phyloP scores from a whole-genome alignment of 2,888 invertebrate species.

The Conistra vaccinii region DNA sequence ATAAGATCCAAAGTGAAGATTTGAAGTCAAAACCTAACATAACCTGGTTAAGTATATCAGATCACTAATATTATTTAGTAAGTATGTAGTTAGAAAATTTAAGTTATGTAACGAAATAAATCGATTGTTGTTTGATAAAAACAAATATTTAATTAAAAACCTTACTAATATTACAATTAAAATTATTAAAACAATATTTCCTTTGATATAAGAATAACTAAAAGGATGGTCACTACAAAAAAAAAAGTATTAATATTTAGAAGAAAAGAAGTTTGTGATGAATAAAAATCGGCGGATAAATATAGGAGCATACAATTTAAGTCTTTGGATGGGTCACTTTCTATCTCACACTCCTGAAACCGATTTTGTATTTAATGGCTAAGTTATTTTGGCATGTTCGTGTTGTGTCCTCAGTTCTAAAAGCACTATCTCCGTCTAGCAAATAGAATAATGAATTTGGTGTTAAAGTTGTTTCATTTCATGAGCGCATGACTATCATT shows the following conservation, averaged over 20 bases:
- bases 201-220: not conserved
- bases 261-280: too few relatives aligned
- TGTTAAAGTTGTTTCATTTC: not conserved
- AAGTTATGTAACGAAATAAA: slow-evolving; percentile 66
- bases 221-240: not conserved
- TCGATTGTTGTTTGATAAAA: slow-evolving; percentile 53
- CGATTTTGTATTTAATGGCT: not conserved
- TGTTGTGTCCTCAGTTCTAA: too few relatives aligned
- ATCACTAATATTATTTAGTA: slow-evolving; percentile 71
- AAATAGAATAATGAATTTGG: not conserved
- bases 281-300: not conserved
- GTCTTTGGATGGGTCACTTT: not conserved
- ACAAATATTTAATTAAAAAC: slow-evolving; percentile 27
- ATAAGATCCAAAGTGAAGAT: slow-evolving; percentile 90
- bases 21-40: slow-evolving; percentile 90
- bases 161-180: slow-evolving; percentile 8
- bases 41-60: slow-evolving; percentile 88
- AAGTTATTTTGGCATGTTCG: not conserved
- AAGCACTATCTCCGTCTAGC: not conserved
- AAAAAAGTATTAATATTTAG: too few relatives aligned
- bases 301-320: not conserved
- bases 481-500: not conserved
- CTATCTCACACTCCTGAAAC: not conserved
- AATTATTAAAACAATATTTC: not conserved
- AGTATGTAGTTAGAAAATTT: slow-evolving; percentile 59